These are phyloP conservation scores for Andrena haemorrhoa DNA, from an alignment of 2,888 invertebrate species.

Conservation along the genomic window DNA sequence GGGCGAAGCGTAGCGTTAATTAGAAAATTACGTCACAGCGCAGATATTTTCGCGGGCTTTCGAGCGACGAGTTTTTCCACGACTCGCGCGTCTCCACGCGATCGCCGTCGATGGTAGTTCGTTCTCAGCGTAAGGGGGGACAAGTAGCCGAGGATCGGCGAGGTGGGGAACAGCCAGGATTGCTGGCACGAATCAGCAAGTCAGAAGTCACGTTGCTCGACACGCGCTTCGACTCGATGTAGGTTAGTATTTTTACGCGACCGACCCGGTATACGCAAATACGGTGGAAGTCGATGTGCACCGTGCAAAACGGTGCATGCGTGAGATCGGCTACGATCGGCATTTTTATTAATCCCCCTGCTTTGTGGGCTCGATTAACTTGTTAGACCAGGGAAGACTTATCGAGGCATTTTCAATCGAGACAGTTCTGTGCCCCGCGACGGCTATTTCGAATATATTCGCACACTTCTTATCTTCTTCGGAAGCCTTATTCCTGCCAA, in stretches of 20 bases:
- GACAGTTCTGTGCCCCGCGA: no score
- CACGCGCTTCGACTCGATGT: constrained; percentile 81
- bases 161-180: constrained; percentile 41
- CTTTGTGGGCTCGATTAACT: neutral
- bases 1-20: constrained; percentile 22
- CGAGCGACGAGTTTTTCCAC: neutral
- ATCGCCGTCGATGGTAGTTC: neutral
- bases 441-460: no score
- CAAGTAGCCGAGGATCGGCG: constrained; percentile 6
- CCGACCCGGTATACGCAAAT: constrained; percentile 66
- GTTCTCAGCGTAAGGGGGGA: neutral
- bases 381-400: neutral
- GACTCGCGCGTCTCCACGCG: neutral
- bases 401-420: no score
- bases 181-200: constrained; percentile 50
- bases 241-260: constrained; percentile 81
- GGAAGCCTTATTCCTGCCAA: no score
- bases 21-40: constrained; percentile 37
- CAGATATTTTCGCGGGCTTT: constrained; percentile 28
- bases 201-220: constrained; percentile 82
- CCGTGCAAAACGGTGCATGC: constrained; percentile 35
- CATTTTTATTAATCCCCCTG: constrained; percentile 17
- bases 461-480: no score
- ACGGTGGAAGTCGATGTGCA: constrained; percentile 23
- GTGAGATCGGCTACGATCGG: constrained; percentile 5